phyloP scores from a whole-genome alignment of 1,140 invertebrate genomes.

The Elysia chlorotica region DNA sequence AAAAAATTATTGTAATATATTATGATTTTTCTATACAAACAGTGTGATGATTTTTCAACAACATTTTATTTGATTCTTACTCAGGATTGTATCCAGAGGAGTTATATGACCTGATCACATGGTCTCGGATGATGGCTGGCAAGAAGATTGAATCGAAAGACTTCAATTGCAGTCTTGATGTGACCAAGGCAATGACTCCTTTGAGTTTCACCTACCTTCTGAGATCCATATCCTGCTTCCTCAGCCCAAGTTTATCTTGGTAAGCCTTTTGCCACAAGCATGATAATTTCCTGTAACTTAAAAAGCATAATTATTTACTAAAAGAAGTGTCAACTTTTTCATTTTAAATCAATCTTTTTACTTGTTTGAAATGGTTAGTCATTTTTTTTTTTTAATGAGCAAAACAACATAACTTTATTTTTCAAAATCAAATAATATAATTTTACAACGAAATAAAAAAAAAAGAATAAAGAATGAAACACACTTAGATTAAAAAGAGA shows the following conservation, averaged over 20 bases:
- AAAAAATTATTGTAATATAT: too few relatives aligned
- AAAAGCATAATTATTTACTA: background rate
- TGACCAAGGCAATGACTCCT: conserved; percentile 35
- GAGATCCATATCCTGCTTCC: conserved; percentile 47
- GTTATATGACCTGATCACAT: conserved; percentile 48
- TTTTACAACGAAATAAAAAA: too few relatives aligned
- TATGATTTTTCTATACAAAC: background rate
- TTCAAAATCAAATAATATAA: too few relatives aligned
- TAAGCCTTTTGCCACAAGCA: conserved; percentile 26
- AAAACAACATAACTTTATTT: too few relatives aligned
- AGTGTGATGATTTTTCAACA: background rate
- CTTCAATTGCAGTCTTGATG: conserved; percentile 34
- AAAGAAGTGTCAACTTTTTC: background rate
- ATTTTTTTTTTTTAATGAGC: too few relatives aligned
- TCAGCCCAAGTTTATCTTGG: conserved; percentile 42
- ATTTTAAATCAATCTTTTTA: background rate
- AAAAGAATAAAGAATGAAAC: too few relatives aligned
- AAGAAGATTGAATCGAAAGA: conserved; percentile 33
- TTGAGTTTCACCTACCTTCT: conserved; percentile 39
- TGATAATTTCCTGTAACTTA: too few relatives aligned
- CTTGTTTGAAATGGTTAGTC: too few relatives aligned
- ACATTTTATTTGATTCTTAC: background rate
- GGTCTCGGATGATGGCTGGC: conserved; percentile 30
- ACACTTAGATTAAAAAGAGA: too few relatives aligned
- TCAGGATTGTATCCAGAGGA: conserved; percentile 50